Conservation (phyloP, 2,797 vertebrate species). For the Hypotaenidia philippensis region DNA sequence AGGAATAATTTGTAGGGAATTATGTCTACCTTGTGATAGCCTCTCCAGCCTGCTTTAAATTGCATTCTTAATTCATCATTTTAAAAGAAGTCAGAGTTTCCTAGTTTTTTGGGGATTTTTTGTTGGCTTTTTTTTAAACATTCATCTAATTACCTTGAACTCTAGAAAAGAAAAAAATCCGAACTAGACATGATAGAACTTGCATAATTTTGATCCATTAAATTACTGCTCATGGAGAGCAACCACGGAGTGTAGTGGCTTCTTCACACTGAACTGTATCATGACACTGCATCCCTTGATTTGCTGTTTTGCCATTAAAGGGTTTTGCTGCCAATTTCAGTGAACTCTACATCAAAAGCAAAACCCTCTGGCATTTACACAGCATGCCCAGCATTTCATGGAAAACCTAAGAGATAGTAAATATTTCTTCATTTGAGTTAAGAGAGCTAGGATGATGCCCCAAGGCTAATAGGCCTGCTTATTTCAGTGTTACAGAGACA, state of each 20-base stretch:
- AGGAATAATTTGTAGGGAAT: background rate
- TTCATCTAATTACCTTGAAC: background rate
- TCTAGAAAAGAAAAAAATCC: background rate
- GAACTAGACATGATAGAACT: background rate
- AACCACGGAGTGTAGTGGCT: background rate
- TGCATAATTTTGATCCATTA: background rate
- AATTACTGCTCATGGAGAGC: background rate
- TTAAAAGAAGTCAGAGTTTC: background rate
- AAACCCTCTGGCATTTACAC: background rate
- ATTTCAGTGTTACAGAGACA: background rate
- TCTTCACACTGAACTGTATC: background rate
- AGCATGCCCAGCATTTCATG: background rate
- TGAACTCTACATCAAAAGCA: background rate
- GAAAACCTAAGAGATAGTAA: background rate
- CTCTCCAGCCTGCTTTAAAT: background rate
- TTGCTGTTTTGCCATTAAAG: background rate
- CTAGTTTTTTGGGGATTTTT: background rate
- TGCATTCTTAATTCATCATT: background rate
- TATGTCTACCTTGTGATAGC: background rate
- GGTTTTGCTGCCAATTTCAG: background rate
- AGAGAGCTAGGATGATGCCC: background rate
- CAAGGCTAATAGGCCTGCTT: background rate
- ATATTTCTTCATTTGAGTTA: background rate
- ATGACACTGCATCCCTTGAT: background rate
- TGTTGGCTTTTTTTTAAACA: background rate